A percentile compares a stretch with the other conserved stretches of the same genome.
Evolutionary conservation across 23 tunicate species (phyloP).

Genomic region (Oikopleura dioica): DNA sequence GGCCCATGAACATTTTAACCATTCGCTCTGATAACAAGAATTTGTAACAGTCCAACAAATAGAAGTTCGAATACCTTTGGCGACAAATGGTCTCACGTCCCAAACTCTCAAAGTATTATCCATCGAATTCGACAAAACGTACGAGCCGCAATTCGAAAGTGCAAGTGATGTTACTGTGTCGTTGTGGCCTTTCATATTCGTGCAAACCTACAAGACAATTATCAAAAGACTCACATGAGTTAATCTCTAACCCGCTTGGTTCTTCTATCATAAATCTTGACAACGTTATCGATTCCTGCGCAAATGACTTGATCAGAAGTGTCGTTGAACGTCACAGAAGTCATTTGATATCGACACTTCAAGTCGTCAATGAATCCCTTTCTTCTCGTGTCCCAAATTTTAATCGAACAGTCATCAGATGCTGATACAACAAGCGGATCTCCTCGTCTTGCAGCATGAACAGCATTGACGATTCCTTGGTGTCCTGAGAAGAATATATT

Average conservation of each 20-base stretch:
- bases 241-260: no score
- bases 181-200: constrained; percentile 41
- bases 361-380: constrained; percentile 34
- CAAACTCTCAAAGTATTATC: constrained; percentile 59
- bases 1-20: constrained; percentile 39
- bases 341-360: constrained; percentile 48
- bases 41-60: no score
- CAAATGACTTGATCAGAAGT: constrained; percentile 38
- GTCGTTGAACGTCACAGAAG: constrained; percentile 53
- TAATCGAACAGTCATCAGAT: constrained; percentile 71
- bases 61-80: no score
- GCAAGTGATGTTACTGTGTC: constrained; percentile 65
- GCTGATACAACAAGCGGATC: constrained; percentile 68
- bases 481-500: no score
- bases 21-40: no score
- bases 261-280: constrained; percentile 49
- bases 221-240: no score
- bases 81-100: constrained; percentile 79
- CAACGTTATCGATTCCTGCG: constrained; percentile 68
- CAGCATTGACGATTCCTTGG: constrained; percentile 56
- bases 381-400: constrained; percentile 62
- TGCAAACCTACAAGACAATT: no score
- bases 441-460: constrained; percentile 37
- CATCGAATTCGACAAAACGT: constrained; percentile 70
- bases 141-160: constrained; percentile 32